Base-by-base conservation (phyloP, 2,888 invertebrate genomes). In the Linnaemya tessellans region DNA sequence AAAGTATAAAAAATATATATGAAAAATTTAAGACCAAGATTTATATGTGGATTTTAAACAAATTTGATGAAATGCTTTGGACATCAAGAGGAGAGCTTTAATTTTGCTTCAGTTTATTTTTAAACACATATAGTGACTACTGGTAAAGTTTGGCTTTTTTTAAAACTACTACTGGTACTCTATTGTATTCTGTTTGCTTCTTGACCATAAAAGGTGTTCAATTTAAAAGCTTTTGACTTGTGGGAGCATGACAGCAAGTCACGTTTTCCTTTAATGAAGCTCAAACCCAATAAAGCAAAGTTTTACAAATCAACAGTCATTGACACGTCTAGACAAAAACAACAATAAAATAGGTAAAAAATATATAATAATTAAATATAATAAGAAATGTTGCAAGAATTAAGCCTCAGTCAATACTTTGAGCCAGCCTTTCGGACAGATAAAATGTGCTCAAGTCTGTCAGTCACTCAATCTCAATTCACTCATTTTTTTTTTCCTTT, bases 191-290 rank as follows among this genome's bases (percentile, higher is more conserved):
- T 64, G 18, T n/a, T 43, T 41, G 13, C 22, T 22, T 20, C 38
- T 60, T 54, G 7, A 13, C 80, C 70, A 58, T 56, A 82, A 82
- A 70, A 70, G 81, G 75, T 56, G 54, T 64, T 75, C 43, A 54
- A 75, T 25, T 58, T 46, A 56, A 58, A 25, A 43, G 25, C 43
- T 46, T 35, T 60, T 15, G 41, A 35, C 43, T 13, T n/a, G 43
- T 46, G 35, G 38, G 18, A 13, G 20, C 70, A 81, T 74, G 80
- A 77, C 64, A 82, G 75, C 75, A 74, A 65, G 51, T 60, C 84
- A 82, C 81, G 84, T 85, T 85, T 82, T 70, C 64, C 64, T 46
- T 73, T 58, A 62, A 68, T 67, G 38, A 58, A 49, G 22, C 73
- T 70, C 18, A 74, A 65, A 74, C n/a, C 7, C 41, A 41, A 64